Evolutionary conservation across 2,797 vertebrate genomes (phyloP).

Genomic region (Amblyopsis hoosieri): DNA sequence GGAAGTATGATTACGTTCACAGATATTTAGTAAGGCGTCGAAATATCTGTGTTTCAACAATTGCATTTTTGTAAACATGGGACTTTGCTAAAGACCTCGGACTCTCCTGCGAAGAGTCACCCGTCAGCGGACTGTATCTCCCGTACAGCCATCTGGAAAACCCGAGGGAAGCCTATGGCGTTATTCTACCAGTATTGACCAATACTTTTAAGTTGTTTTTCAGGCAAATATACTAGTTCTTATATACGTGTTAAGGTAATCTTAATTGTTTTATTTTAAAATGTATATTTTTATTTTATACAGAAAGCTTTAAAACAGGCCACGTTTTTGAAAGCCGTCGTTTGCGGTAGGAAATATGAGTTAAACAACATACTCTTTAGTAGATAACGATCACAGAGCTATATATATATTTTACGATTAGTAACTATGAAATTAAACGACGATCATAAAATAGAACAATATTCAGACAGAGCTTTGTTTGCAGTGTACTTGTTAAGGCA

Average conservation of each 20-base stretch:
- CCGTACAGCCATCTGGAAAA: conserved; percentile 69
- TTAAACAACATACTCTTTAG: no score
- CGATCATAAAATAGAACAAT: no score
- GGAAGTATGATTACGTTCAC: conserved; percentile 35
- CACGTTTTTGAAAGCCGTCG: conserved; percentile 46
- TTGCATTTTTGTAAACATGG: conserved; percentile 60
- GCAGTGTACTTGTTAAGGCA: no score
- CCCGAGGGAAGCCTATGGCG: conserved; percentile 68
- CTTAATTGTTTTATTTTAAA: neutral
- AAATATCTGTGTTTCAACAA: conserved; percentile 1
- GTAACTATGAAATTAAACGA: no score
- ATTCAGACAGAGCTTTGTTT: no score
- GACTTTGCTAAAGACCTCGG: conserved; percentile 74
- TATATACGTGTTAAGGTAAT: neutral
- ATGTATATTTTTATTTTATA: conserved; percentile 23
- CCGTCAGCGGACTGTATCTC: conserved; percentile 39
- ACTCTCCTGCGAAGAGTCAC: conserved; percentile 58
- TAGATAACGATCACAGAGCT: no score
- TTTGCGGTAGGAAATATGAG: conserved; percentile 40
- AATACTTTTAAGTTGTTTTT: neutral
- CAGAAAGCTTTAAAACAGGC: conserved; percentile 34
- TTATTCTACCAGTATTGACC: conserved; percentile 11
- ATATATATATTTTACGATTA: no score
- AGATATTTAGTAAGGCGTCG: conserved; percentile 10
- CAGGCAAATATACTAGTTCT: neutral